phyloP scores from a whole-genome alignment of 1,140 invertebrate species.

The Phymorhynchus buccinoides region DNA sequence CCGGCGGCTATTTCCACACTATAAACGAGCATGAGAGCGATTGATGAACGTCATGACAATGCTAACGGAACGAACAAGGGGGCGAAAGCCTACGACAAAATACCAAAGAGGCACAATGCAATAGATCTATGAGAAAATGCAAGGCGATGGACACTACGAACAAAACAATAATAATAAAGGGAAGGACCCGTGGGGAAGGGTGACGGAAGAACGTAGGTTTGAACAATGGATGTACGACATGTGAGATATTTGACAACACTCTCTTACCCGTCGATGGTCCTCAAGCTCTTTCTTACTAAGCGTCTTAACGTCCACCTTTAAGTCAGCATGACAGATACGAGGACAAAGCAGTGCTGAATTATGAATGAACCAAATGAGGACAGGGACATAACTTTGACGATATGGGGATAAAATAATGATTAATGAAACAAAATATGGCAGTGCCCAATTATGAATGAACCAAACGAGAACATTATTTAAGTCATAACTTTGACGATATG shows the following conservation, averaged over 20 bases:
- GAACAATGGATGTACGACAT: not conserved
- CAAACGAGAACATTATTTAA: no score
- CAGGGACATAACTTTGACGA: no score
- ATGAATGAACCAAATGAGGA: not conserved
- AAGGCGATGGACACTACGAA: not conserved
- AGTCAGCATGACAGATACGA: constrained; percentile 38
- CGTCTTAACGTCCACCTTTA: constrained; percentile 72
- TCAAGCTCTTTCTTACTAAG: constrained; percentile 73
- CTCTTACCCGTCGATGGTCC: constrained; percentile 73
- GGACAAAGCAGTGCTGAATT: not conserved
- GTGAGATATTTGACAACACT: constrained; percentile 10
- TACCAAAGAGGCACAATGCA: not conserved
- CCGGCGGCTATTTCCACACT: not conserved
- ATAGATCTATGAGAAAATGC: not conserved
- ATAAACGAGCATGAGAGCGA: not conserved
- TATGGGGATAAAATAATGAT: no score
- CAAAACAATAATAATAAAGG: no score
- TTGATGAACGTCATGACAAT: not conserved
- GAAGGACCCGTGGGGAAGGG: not conserved
- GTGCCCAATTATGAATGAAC: no score
- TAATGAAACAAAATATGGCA: no score
- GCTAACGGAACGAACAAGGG: not conserved
- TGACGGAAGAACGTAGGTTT: not conserved
- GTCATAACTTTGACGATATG: no score
- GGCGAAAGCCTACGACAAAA: not conserved